Conservation (phyloP, 1,140 invertebrate species). For the Venustaconcha ellipsiformis region DNA sequence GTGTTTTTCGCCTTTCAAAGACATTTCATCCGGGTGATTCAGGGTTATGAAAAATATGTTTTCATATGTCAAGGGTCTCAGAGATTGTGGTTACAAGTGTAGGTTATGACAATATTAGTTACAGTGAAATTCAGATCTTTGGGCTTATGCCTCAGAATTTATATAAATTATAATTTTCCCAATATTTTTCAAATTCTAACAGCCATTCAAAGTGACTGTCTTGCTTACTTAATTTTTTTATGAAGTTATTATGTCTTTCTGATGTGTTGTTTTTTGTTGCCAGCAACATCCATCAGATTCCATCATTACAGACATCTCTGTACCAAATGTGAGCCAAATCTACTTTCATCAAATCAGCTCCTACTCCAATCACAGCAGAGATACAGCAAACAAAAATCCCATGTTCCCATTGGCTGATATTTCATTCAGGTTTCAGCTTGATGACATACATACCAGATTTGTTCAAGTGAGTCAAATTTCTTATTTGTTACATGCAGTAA, state of each 20-base stretch:
- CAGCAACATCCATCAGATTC: constrained; percentile 72
- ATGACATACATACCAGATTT: constrained; percentile 86
- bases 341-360: constrained; percentile 78
- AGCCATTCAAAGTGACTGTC: too few species aligned
- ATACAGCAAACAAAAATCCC: constrained; percentile 59
- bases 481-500: not conserved
- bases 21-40: too few species aligned
- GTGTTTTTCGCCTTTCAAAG: too few species aligned
- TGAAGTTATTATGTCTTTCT: too few species aligned
- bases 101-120: too few species aligned
- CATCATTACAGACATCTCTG: constrained; percentile 77
- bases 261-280: constrained; percentile 7
- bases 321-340: constrained; percentile 79
- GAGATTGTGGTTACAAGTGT: too few species aligned
- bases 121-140: too few species aligned
- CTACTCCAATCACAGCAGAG: constrained; percentile 66
- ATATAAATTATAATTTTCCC: not conserved
- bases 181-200: not conserved
- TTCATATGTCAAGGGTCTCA: too few species aligned
- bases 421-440: constrained; percentile 81
- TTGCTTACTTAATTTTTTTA: too few species aligned
- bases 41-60: too few species aligned
- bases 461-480: constrained; percentile 78
- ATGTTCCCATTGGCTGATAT: constrained; percentile 76
- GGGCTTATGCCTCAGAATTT: too few species aligned